Base-by-base conservation (phyloP, 2,888 invertebrate species). In the Serripes groenlandicus region DNA sequence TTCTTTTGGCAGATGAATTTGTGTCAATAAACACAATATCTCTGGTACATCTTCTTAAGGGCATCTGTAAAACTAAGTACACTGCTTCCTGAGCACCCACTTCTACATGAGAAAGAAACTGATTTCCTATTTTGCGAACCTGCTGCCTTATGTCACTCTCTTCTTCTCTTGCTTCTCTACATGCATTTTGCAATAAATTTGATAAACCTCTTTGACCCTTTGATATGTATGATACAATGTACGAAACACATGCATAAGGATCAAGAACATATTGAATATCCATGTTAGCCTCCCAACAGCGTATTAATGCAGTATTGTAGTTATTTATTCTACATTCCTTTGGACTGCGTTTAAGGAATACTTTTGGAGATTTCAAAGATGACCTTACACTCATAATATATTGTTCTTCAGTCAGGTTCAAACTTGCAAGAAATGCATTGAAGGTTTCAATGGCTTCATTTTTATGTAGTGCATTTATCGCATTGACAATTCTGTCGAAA, bases 191-290 rank as follows among this genome's bases (percentile, higher is more conserved):
- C 5, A 87, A 49, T 3, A 87, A 54, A 34, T 78, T 80, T 11
- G 76, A 76, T 26, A 85, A 32, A 18, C 79, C 79, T 15, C 82
- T 37, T 54, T 81, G 78, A 30, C 76, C 78, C 74, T 82, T 85
- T n/a, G 78, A 75, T 52, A 86, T 83, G 64, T 84, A 84, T 21
- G 77, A 78, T 9, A 87, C 87, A 52, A 87, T 83, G 60, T 85
- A 87, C 9, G 71, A 30, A 58, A 62, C 86, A 81, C 84, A 85
- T 23, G 82, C 72, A 81, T 75, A 87, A 32, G 78, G 77, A 68
- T 86, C 86, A 15, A 87, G 60, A n/a, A 87, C 56, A 64, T 42
- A 87, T 32, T 88, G 85, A 18, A 89, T 78, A 49, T 87, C 86
- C 82, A 84, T 78, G 73, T 88, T 88, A 42, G 89, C 89, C 34